Evolutionary conservation across 1,140 invertebrate genomes (phyloP).

Genomic region (Zaprionus nigranus): DNA sequence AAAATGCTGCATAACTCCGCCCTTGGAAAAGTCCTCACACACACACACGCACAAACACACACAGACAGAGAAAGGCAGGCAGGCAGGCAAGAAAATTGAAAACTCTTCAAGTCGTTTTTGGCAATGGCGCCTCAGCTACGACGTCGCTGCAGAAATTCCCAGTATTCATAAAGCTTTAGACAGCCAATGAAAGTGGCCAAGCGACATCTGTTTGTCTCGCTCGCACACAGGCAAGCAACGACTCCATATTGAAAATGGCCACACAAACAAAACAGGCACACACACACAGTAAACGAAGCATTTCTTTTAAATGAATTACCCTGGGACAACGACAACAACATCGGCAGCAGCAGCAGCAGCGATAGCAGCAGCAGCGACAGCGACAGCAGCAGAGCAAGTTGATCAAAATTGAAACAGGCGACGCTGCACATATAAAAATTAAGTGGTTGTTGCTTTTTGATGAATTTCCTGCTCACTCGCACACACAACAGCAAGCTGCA

Average conservation of each 20-base stretch:
- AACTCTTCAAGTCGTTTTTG: slow-evolving; percentile 77
- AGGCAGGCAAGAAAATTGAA: slow-evolving; percentile 70
- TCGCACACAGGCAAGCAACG: slow-evolving; percentile 30
- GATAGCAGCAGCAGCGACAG: slow-evolving; percentile 17
- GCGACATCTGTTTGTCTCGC: slow-evolving; percentile 54
- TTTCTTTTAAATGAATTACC: slow-evolving; percentile 62
- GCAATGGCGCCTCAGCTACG: slow-evolving; percentile 60
- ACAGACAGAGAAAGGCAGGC: slow-evolving; percentile 16
- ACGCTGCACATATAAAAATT: slow-evolving; percentile 80
- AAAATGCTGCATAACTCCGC: slow-evolving; percentile 84
- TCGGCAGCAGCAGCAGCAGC: slow-evolving; percentile 26
- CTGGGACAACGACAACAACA: slow-evolving; percentile 19
- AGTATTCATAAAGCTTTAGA: slow-evolving; percentile 54
- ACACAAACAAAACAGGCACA: slow-evolving; percentile 16
- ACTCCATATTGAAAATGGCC: slow-evolving; percentile 75
- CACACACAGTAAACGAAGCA: slow-evolving; percentile 16
- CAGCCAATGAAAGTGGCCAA: slow-evolving; percentile 62
- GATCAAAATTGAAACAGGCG: slow-evolving; percentile 81
- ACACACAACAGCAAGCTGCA: slow-evolving; percentile 35
- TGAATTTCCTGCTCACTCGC: slow-evolving; percentile 81
- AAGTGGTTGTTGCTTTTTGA: slow-evolving; percentile 83
- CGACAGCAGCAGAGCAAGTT: slow-evolving; percentile 47
- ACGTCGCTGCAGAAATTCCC: slow-evolving; percentile 57
- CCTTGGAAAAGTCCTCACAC: slow-evolving; percentile 66
- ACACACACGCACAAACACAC: slow-evolving; percentile 18